Percentiles rank a stretch among this genome's conserved stretches.
Evolutionary conservation across 1,140 invertebrate genomes (phyloP).

Genomic region (Pachyrhynchus sulphureomaculatus): DNA sequence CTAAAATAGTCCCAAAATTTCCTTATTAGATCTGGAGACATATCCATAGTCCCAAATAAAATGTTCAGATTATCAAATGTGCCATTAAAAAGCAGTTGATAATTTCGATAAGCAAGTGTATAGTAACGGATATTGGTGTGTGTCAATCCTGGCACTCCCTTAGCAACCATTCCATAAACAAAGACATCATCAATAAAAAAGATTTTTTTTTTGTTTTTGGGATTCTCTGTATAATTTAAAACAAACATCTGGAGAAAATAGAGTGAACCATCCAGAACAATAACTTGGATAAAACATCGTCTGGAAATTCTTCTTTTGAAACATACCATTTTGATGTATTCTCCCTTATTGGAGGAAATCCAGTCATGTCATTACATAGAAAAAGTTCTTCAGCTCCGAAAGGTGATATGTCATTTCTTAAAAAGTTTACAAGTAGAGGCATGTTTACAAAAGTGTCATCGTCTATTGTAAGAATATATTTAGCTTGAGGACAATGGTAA

Average conservation of each 20-base stretch:
- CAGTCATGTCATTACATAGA: constrained; percentile 57
- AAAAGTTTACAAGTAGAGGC: constrained; percentile 61
- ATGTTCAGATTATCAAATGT: background rate
- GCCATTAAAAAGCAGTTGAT: background rate
- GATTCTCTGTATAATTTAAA: constrained; percentile 52
- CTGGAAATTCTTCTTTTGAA: constrained; percentile 64
- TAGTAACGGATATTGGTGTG: background rate
- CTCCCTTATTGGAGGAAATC: constrained; percentile 58
- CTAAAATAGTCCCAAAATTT: background rate
- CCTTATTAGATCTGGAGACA: background rate
- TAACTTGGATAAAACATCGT: constrained; percentile 63
- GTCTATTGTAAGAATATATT: constrained; percentile 74
- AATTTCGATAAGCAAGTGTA: background rate
- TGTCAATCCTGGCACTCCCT: constrained; percentile 58
- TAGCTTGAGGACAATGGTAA: constrained; percentile 65
- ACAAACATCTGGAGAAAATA: constrained; percentile 70
- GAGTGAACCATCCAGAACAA: constrained; percentile 71
- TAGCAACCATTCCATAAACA: constrained; percentile 70
- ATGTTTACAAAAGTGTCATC: constrained; percentile 79
- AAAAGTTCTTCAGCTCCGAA: constrained; percentile 58
- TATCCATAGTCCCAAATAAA: constrained; percentile 1
- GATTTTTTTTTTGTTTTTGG: constrained; percentile 36
- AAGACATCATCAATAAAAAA: constrained; percentile 88
- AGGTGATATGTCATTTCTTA: constrained; percentile 53
- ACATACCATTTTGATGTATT: constrained; percentile 79